phyloP scores from a whole-genome alignment of 2,113 vertebrate species.

The Ctenodactylus gundi region DNA sequence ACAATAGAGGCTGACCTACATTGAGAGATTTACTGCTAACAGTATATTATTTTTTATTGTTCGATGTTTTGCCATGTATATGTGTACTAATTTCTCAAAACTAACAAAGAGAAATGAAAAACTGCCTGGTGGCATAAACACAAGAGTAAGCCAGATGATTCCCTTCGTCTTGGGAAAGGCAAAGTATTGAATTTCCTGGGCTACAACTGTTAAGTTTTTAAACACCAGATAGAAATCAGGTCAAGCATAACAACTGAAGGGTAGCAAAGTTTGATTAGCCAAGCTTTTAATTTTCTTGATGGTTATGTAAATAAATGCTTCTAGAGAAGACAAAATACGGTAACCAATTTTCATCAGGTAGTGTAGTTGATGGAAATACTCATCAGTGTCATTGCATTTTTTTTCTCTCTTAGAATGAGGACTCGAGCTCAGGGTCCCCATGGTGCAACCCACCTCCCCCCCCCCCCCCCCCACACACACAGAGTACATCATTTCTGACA shows the following conservation, averaged over 20 bases:
- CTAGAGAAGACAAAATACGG: not conserved
- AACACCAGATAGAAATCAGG: slow-evolving; percentile 14
- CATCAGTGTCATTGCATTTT: not conserved
- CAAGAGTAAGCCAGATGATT: not conserved
- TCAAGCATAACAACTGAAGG: not conserved
- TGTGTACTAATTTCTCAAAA: not conserved
- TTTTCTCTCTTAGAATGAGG: not conserved
- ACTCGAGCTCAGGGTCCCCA: not conserved
- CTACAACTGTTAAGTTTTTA: not conserved
- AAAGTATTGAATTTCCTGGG: not conserved
- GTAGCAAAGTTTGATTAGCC: not conserved
- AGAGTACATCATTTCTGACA: not conserved
- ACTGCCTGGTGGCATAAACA: not conserved
- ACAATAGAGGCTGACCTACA: not conserved
- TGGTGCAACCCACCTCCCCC: too few species aligned
- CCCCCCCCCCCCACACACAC: not conserved
- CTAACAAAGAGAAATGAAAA: not conserved
- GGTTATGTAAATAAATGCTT: not conserved
- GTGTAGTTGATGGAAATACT: too few species aligned
- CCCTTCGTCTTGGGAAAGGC: not conserved
- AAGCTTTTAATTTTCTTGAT: not conserved
- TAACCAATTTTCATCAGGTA: not conserved
- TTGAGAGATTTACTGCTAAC: not conserved
- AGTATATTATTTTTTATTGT: not conserved
- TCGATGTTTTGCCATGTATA: not conserved